A percentile compares a stretch with the other conserved stretches of the same genome.
phyloP scores from a whole-genome alignment of 2,888 invertebrate species.

The Epiblema foenella region DNA sequence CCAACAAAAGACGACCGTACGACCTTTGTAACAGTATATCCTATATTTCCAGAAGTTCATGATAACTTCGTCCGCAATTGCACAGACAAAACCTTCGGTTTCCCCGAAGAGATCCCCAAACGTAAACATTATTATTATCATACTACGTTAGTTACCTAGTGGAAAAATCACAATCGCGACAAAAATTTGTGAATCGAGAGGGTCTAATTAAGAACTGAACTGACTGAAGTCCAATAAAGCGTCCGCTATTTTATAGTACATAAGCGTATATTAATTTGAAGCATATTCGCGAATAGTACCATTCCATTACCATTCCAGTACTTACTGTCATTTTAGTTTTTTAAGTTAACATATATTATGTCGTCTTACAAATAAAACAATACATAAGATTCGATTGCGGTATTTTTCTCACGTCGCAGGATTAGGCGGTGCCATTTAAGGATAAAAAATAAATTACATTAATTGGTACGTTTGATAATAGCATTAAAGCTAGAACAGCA shows the following conservation, averaged over 20 bases:
- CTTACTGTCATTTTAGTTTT: neutral
- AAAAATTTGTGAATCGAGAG: neutral
- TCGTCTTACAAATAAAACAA: neutral
- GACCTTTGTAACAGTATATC: too few relatives aligned
- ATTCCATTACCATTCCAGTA: too few relatives aligned
- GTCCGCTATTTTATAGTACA: neutral
- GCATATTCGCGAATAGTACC: neutral
- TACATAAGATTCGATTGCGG: neutral
- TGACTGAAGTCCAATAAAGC: neutral
- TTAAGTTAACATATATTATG: neutral
- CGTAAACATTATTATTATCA: too few relatives aligned
- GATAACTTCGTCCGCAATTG: too few relatives aligned
- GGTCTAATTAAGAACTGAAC: neutral
- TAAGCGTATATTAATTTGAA: neutral
- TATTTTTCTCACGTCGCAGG: neutral
- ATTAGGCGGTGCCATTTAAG: constrained; percentile 2
- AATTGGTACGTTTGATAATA: neutral
- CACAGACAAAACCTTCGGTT: too few relatives aligned
- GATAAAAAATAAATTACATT: neutral
- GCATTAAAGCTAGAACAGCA: neutral
- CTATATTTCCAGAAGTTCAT: too few relatives aligned
- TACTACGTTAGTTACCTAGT: too few relatives aligned
- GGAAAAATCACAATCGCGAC: neutral
- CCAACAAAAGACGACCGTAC: too few relatives aligned
- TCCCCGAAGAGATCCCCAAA: too few relatives aligned